Percentiles rank a stretch among this genome's conserved stretches.
Conservation (phyloP, 2,888 invertebrate genomes). For the Microctonus aethiopoides region DNA sequence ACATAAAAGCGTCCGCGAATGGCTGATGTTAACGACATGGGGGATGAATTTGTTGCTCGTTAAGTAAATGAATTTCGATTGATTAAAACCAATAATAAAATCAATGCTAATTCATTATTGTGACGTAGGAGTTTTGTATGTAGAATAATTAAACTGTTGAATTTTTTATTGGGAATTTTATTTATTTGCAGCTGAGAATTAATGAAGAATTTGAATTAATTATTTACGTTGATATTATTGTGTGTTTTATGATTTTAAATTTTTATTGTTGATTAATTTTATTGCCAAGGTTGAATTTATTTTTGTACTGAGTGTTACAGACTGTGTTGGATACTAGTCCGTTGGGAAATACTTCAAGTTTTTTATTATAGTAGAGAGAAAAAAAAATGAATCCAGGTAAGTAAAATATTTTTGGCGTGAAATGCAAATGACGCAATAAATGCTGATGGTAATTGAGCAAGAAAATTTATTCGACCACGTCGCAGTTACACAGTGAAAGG, state of each 20-base stretch:
- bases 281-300: too few species aligned
- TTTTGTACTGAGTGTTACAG: too few species aligned
- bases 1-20: background rate
- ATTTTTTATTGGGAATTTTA: too few species aligned
- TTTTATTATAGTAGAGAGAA: background rate
- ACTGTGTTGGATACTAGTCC: background rate
- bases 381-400: background rate
- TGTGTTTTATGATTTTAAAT: too few species aligned
- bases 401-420: slow-evolving; percentile 38
- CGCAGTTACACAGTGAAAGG: background rate
- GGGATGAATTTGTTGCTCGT: slow-evolving; percentile 41
- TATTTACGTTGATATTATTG: background rate
- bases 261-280: too few species aligned
- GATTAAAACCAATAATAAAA: slow-evolving; percentile 53
- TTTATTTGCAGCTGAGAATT: background rate
- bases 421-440: slow-evolving; percentile 54
- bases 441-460: slow-evolving; percentile 54
- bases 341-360: background rate
- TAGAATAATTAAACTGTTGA: too few species aligned
- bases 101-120: slow-evolving; percentile 51
- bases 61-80: slow-evolving; percentile 43
- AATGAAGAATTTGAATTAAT: background rate
- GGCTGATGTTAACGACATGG: background rate
- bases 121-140: slow-evolving; percentile 7
- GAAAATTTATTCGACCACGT: slow-evolving; percentile 50